Conservation (phyloP, 2,113 vertebrate genomes). For the Sakesphorus luctuosus region DNA sequence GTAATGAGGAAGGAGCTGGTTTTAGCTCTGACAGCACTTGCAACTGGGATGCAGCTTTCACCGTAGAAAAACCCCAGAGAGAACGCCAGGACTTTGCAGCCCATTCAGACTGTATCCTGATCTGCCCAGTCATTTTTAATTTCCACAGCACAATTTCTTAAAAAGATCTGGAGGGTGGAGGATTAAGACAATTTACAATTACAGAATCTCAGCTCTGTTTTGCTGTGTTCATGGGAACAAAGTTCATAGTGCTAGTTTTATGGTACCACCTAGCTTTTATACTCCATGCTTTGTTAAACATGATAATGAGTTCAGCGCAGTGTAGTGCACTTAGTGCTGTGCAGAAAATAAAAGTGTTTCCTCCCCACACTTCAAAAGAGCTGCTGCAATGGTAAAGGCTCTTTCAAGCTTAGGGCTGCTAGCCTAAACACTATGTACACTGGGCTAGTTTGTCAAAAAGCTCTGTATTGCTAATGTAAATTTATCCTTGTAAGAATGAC, state of each 20-base stretch:
- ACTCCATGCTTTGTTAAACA: slow-evolving; percentile 32
- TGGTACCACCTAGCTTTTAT: slow-evolving; percentile 45
- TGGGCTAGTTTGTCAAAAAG: slow-evolving; percentile 1
- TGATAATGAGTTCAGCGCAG: not conserved
- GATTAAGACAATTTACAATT: slow-evolving; percentile 5
- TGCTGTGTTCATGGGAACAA: not conserved
- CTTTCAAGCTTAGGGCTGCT: not conserved
- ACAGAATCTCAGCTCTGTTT: not conserved
- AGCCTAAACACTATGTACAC: not conserved
- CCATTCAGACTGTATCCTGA: not conserved
- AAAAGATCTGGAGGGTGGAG: not conserved
- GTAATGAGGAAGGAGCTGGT: not conserved
- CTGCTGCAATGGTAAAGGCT: not conserved
- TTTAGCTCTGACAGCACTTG: not conserved
- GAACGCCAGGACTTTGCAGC: not conserved
- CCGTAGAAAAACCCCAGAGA: not conserved
- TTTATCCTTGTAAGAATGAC: not conserved
- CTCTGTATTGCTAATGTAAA: not conserved
- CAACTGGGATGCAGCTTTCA: not conserved
- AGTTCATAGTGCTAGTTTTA: not conserved
- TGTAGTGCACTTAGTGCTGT: not conserved
- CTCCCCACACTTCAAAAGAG: slow-evolving; percentile 39
- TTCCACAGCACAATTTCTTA: not conserved
- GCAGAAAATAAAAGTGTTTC: slow-evolving; percentile 55
- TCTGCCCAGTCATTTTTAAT: slow-evolving; percentile 1